A percentile compares a stretch with the other conserved stretches of the same genome.
Conservation (phyloP, 2,888 invertebrate species). For the Oxytorus armatus region DNA sequence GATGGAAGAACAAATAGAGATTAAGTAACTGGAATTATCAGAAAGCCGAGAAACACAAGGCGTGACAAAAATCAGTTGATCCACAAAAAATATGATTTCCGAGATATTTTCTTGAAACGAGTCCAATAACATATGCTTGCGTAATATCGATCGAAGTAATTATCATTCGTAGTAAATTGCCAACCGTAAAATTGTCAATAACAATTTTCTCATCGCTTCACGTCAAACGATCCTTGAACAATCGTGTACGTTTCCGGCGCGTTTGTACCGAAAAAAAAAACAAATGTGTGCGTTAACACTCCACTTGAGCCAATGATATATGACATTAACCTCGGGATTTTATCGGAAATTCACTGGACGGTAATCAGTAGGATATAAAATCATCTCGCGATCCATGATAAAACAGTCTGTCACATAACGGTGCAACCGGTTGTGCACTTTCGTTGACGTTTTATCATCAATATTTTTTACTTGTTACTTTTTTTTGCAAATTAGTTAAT, state of each 20-base stretch:
- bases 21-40: slow-evolving; percentile 10
- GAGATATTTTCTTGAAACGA: too few species aligned
- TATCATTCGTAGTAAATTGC: not conserved
- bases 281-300: not conserved
- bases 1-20: not conserved
- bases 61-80: too few species aligned
- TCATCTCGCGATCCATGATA: not conserved
- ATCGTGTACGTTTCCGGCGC: not conserved
- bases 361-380: slow-evolving; percentile 19
- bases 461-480: not conserved
- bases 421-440: not conserved
- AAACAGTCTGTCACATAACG: not conserved
- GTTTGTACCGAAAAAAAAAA: not conserved
- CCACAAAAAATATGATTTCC: too few species aligned
- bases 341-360: not conserved
- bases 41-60: not conserved
- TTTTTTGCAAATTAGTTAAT: not conserved
- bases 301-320: not conserved
- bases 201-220: not conserved
- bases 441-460: not conserved
- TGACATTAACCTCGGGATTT: not conserved
- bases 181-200: not conserved
- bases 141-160: not conserved
- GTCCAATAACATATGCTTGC: too few species aligned
- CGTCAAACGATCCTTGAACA: too few species aligned